Evolutionary conservation across 2,888 invertebrate species (phyloP), one percentile per base, ranked within the genome.

Genomic region (Folsomia manolachei): DNA sequence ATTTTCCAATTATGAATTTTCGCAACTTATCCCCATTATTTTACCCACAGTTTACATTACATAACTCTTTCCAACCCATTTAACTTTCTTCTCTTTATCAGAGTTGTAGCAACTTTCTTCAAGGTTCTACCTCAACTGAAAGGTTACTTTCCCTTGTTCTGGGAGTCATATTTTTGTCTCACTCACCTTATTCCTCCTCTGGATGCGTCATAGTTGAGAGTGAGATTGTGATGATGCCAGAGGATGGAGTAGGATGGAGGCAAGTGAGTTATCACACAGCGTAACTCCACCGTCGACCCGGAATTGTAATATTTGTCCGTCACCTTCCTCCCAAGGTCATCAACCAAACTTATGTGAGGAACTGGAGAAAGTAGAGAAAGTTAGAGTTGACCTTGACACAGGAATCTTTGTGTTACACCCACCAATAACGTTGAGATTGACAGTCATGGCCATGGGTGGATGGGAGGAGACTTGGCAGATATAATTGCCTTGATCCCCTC

Each of bases 271-370:
- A 93, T 90, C 80, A 91, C 88, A 83, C 93, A 93, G 81, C 91
- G 89, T 72, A 93, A 86, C 83, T 92, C 92, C 82, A 92, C 91
- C 80, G 92, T 92, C 80, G 91, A 91, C 39, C 92, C 92, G 80
- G 90, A 89, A 83, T 92, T 91, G 86, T 92, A 92, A 84, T 91
- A 91, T 85, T 91, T 92, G 85, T 92, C 91, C 75, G 89, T 89
- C 0, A 91, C 88, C 53, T 90, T 88, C 39, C 89, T 88, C 19
- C 92, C 92, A 79, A 91, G 87, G 82, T 91, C 91, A 83, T 92
- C 93, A 63, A 91, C 88, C 80, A 93, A 92, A 82, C 91, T 90
- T 81, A 92, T 90, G 83, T 89, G 90, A 82, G 93, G 92, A 83
- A 92, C 93, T 93, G 87, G n/a, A n/a, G n/a, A n/a, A n/a, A n/a